These are phyloP conservation scores for Drosophila sturtevanti DNA, from an alignment of 1,140 invertebrate species.

Conservation along the genomic window DNA sequence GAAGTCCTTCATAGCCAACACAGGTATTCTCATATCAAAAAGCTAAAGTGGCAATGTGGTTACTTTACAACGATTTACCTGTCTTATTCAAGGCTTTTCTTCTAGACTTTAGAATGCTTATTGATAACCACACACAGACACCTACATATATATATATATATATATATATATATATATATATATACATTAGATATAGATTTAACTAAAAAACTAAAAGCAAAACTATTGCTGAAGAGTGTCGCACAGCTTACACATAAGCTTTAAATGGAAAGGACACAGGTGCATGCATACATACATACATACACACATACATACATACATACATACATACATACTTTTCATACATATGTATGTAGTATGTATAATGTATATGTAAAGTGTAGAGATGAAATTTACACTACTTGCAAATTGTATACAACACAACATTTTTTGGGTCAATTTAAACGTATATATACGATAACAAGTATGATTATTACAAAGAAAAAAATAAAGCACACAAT, in stretches of 20 bases:
- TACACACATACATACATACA: no score
- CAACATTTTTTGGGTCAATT: slow-evolving; percentile 67
- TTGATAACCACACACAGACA: slow-evolving; percentile 11
- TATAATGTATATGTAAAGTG: not conserved
- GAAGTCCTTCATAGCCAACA: not conserved
- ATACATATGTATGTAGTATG: no score
- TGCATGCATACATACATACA: no score
- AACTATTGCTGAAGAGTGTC: slow-evolving; percentile 59
- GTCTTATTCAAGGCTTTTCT: not conserved
- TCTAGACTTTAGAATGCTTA: slow-evolving; percentile 3
- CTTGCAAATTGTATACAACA: slow-evolving; percentile 19
- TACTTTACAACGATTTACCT: slow-evolving; percentile 10
- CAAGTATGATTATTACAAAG: slow-evolving; percentile 20
- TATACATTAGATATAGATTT: slow-evolving; percentile 34
- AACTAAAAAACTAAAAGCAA: slow-evolving; percentile 39
- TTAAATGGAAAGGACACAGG: not conserved
- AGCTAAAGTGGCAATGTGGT: not conserved
- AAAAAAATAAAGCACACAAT: slow-evolving; percentile 22
- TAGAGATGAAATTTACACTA: not conserved
- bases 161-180: no score
- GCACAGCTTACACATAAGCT: slow-evolving; percentile 14
- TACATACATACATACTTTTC: no score
- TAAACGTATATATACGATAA: slow-evolving; percentile 42
- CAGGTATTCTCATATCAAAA: not conserved
- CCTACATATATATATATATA: no score